Base-by-base conservation (phyloP, 2,113 vertebrate genomes). In the Lutjanus erythropterus region DNA sequence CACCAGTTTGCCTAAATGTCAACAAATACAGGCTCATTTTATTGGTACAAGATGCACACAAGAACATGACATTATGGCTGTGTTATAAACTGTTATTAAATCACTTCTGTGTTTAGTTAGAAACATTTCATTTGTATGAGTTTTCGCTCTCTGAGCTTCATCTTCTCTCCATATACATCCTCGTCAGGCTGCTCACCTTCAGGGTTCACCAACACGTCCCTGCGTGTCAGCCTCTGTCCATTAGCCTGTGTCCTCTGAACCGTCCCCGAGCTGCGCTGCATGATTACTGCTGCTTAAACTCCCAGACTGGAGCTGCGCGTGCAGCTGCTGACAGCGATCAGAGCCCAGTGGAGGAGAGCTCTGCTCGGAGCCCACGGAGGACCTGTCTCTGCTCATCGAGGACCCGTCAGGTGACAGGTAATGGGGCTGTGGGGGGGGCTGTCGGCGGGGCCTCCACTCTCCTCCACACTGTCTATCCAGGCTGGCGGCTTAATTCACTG, bases 261-360 rank as follows among this genome's bases (percentile, higher is more conserved):
- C 77, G 59, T 23, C 52, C 69, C 61, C 50, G 78, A 73, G 88
- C 87, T 61, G 85, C 62, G 64, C 64, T 53, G 74, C 53, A 11
- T 88, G 84, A 94, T 91, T 81, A 76, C 88, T 88, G n/a, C 67
- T 78, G 74, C 84, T 91, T 87, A 91, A 89, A 86, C 87, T 85
- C 80, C 79, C 84, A 86, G 44, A 77, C 80, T 70, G 78, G 47
- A 88, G 88, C 86, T 87, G 70, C 62, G 56, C 66, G 37, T 69
- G 78, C 71, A 60, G 62, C 78, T 18, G 80, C 83, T 79, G 70
- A 85, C 71, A 80, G 47, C 75, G 50, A 77, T 83, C 71, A 65
- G 86, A 76, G 42, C 69, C 67, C 87, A 6, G 6, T 75, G 84
- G 91, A 86, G 76, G 47, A 27, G 42, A 42, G 79, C 79, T 35